A percentile compares a stretch with the other conserved stretches of the same genome.
phyloP scores from a whole-genome alignment of 2,888 invertebrate species.

The Lasioglossum oenotherae region DNA sequence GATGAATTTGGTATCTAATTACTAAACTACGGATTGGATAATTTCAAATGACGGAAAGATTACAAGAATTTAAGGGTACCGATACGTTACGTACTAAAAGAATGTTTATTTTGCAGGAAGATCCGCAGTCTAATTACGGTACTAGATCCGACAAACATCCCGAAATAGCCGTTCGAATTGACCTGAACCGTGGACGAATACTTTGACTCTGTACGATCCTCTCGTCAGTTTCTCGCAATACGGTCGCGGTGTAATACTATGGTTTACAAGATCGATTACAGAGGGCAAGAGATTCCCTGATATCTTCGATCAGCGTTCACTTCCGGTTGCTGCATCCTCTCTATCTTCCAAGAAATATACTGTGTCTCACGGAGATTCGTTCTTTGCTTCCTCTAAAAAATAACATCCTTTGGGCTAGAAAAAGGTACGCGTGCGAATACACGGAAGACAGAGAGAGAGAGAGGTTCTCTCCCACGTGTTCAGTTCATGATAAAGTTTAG shows the following conservation, averaged over 20 bases:
- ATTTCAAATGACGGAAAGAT: not conserved
- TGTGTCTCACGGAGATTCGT: constrained; percentile 12
- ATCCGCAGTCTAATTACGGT: not conserved
- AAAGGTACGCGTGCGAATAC: constrained; percentile 29
- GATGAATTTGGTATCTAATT: not conserved
- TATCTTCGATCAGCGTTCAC: constrained; percentile 17
- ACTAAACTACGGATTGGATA: not conserved
- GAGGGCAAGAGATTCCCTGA: constrained; percentile 38
- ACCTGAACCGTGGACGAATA: constrained; percentile 44
- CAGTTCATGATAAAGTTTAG: not conserved
- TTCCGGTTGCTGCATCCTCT: constrained; percentile 51
- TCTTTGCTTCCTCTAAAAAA: constrained; percentile 46
- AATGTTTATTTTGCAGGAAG: not conserved
- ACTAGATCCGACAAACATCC: not conserved
- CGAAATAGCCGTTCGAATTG: not conserved
- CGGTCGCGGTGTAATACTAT: constrained; percentile 43
- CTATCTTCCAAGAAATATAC: constrained; percentile 4
- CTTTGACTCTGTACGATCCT: constrained; percentile 34
- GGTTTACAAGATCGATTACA: constrained; percentile 47
- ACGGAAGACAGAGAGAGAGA: not conserved
- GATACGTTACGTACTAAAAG: not conserved
- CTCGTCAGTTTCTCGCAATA: constrained; percentile 31
- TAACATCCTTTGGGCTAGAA: constrained; percentile 43
- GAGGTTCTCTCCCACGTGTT: too few relatives aligned
- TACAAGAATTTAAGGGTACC: not conserved